Conservation (phyloP, 2,797 vertebrate species). For the Meda fulgida region DNA sequence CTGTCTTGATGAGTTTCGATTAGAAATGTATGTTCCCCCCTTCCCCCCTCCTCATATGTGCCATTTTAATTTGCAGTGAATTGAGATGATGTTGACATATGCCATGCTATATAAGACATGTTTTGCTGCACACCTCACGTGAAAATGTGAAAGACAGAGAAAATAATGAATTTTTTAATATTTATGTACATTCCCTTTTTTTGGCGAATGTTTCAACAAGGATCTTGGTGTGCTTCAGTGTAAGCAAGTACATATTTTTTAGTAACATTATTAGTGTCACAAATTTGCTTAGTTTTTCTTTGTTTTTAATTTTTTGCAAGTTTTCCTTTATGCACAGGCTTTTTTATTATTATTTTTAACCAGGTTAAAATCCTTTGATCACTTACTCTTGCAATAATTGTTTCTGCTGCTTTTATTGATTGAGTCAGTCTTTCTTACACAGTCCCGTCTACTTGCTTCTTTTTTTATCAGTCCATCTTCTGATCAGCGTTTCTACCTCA, state of each 20-base stretch:
- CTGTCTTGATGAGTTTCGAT: conserved; percentile 4
- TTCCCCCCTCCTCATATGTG: background rate
- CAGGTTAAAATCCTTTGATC: background rate
- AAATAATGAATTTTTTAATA: too few species aligned
- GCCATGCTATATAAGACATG: background rate
- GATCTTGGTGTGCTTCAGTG: background rate
- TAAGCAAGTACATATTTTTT: background rate
- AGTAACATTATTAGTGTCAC: background rate
- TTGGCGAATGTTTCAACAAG: background rate
- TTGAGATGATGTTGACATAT: conserved; percentile 10
- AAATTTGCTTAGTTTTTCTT: background rate
- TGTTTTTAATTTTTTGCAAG: too few species aligned
- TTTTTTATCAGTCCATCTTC: conserved; percentile 18
- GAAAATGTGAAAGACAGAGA: too few species aligned
- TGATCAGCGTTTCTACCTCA: conserved; percentile 5
- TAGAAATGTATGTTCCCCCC: background rate
- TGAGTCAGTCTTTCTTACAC: conserved; percentile 15
- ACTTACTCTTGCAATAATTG: background rate
- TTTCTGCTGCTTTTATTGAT: conserved; percentile 14
- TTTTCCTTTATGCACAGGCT: too few species aligned
- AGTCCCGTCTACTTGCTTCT: conserved; percentile 3
- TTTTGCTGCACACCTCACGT: too few species aligned
- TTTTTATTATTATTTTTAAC: too few species aligned
- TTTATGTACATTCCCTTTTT: background rate
- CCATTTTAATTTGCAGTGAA: background rate